A percentile compares a stretch with the other conserved stretches of the same genome.
phyloP scores from a whole-genome alignment of 2,888 invertebrate genomes.

The Catocala nupta region DNA sequence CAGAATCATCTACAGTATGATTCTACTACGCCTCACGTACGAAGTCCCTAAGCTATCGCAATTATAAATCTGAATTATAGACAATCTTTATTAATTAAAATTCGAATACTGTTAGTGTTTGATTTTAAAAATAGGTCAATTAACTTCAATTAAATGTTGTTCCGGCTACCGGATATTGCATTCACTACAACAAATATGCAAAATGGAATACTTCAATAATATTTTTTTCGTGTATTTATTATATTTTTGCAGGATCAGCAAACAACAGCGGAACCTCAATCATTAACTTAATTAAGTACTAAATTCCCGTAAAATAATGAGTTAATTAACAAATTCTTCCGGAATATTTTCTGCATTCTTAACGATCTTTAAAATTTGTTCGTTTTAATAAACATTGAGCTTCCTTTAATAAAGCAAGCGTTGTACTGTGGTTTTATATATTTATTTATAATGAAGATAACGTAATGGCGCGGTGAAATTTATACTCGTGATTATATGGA shows the following conservation, averaged over 20 bases:
- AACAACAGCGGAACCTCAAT: slow-evolving; percentile 16
- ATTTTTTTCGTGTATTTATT: not conserved
- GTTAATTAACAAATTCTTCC: slow-evolving; percentile 50
- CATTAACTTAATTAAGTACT: slow-evolving; percentile 36
- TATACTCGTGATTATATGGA: slow-evolving; percentile 58
- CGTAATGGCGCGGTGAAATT: slow-evolving; percentile 49
- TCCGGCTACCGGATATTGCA: too few relatives aligned
- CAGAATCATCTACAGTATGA: too few relatives aligned
- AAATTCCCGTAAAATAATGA: slow-evolving; percentile 33
- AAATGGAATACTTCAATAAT: too few relatives aligned
- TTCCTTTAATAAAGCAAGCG: slow-evolving; percentile 47
- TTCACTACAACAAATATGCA: too few relatives aligned
- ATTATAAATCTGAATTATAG: too few relatives aligned
- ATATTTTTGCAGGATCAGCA: not conserved
- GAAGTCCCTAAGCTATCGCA: too few relatives aligned
- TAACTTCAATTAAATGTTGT: too few relatives aligned
- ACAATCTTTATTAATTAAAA: too few relatives aligned
- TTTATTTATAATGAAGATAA: slow-evolving; percentile 49
- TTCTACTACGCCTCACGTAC: too few relatives aligned
- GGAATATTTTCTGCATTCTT: slow-evolving; percentile 38
- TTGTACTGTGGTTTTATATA: slow-evolving; percentile 48
- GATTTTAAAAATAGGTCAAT: too few relatives aligned
- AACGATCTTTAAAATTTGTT: slow-evolving; percentile 54
- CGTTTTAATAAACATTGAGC: slow-evolving; percentile 48
- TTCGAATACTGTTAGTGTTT: too few relatives aligned